Evolutionary conservation across 2,797 vertebrate species (phyloP).

Genomic region (Alca torda): DNA sequence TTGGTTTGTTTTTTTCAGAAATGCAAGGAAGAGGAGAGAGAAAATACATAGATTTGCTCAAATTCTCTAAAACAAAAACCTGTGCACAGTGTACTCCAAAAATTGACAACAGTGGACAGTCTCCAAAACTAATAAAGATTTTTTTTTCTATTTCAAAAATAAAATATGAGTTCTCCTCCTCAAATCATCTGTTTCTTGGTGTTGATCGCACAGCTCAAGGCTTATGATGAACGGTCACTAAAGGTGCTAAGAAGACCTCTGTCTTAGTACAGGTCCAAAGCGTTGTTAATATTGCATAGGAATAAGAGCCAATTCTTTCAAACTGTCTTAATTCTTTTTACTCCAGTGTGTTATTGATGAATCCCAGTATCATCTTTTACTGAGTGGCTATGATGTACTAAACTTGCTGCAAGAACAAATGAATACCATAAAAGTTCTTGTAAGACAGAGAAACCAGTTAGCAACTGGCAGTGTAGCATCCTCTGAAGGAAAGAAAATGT

Average conservation of each 20-base stretch:
- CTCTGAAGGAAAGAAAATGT: not conserved
- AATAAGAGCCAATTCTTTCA: not conserved
- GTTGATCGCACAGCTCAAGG: not conserved
- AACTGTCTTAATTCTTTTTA: not conserved
- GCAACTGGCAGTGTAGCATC: not conserved
- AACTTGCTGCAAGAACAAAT: not conserved
- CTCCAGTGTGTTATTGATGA: not conserved
- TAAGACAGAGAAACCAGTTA: not conserved
- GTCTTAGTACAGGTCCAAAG: not conserved
- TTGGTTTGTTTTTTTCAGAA: not conserved
- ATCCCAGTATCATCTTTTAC: not conserved
- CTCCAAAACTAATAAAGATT: not conserved
- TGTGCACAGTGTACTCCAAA: not conserved
- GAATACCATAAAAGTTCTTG: not conserved
- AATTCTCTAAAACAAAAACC: not conserved
- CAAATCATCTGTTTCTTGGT: not conserved
- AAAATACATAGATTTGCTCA: not conserved
- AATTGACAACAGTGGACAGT: not conserved
- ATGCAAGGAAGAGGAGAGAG: not conserved
- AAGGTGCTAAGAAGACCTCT: not conserved
- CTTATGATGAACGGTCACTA: not conserved
- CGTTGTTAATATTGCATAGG: not conserved
- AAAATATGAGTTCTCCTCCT: not conserved
- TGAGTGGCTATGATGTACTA: not conserved
- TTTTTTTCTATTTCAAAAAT: not conserved